Percentiles rank a stretch among this genome's conserved stretches.
These are phyloP conservation scores for Acanthurus lineatus DNA, from an alignment of 2,797 vertebrate species.

Conservation along the genomic window DNA sequence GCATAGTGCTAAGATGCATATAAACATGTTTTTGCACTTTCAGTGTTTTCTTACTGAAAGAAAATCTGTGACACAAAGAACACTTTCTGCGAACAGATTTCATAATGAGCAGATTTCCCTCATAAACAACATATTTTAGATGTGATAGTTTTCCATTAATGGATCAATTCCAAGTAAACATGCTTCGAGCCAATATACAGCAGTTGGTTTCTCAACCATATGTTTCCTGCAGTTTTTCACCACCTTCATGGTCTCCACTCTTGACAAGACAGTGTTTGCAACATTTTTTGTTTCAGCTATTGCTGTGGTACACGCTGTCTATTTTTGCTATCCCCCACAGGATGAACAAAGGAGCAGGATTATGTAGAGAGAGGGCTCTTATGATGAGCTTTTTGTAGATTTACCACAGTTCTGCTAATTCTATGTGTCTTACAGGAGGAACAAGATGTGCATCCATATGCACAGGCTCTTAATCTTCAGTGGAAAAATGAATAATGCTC, in stretches of 20 bases:
- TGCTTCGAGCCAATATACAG: slow-evolving; percentile 55
- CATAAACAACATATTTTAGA: slow-evolving; percentile 53
- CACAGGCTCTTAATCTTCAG: slow-evolving; percentile 23
- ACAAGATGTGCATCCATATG: slow-evolving; percentile 23
- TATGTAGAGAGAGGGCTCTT: slow-evolving; percentile 51
- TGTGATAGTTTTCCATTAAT: slow-evolving; percentile 52
- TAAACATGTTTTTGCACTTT: slow-evolving; percentile 11
- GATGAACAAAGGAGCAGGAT: slow-evolving; percentile 67
- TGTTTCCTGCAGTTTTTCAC: slow-evolving; percentile 59
- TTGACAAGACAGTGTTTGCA: slow-evolving; percentile 61
- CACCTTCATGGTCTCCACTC: slow-evolving; percentile 51
- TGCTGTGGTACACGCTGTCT: slow-evolving; percentile 52
- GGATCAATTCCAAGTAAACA: slow-evolving; percentile 60
- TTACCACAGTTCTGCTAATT: slow-evolving; percentile 53
- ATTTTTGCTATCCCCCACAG: slow-evolving; percentile 74
- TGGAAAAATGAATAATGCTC: background rate
- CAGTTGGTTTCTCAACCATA: slow-evolving; percentile 44
- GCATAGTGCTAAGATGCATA: background rate
- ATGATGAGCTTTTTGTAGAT: slow-evolving; percentile 63
- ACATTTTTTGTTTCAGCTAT: slow-evolving; percentile 55
- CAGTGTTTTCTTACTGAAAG: slow-evolving; percentile 6
- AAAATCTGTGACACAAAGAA: slow-evolving; percentile 6
- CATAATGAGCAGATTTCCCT: slow-evolving; percentile 9
- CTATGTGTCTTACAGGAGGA: slow-evolving; percentile 32
- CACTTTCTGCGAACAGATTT: slow-evolving; percentile 27